Conservation (phyloP, 2,888 invertebrate species). For the Apotomis betuletana region DNA sequence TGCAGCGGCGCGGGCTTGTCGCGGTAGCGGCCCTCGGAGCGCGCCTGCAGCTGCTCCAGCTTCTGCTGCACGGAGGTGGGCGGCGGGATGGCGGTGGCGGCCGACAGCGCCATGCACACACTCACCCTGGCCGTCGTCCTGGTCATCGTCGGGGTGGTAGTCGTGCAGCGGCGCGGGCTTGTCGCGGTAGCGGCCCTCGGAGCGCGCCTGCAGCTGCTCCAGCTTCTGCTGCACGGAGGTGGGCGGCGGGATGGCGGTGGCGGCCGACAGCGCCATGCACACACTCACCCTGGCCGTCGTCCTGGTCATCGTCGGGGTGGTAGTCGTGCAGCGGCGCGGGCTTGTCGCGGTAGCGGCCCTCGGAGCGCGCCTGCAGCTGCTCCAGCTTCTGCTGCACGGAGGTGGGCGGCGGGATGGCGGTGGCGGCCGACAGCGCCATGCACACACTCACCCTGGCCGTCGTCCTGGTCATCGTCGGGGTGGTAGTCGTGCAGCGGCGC, state of each 20-base stretch:
- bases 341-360: not conserved
- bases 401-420: not conserved
- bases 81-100: conserved; percentile 65
- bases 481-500: too few species aligned
- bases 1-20: conserved; percentile 48
- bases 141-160: conserved; percentile 44
- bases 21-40: conserved; percentile 68
- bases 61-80: conserved; percentile 71
- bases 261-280: conserved; percentile 61
- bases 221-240: conserved; percentile 78
- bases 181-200: conserved; percentile 67
- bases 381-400: not conserved
- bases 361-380: not conserved
- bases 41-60: conserved; percentile 77
- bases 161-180: conserved; percentile 45
- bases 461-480: too few species aligned
- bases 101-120: not conserved
- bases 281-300: not conserved
- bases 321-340: too few species aligned
- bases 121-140: conserved; percentile 46
- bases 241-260: conserved; percentile 79
- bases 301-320: too few species aligned
- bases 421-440: too few species aligned
- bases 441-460: not conserved
- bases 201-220: conserved; percentile 76